Percentiles rank a stretch among this genome's conserved stretches.
These are phyloP conservation scores for Delia radicum DNA, from an alignment of 1,140 invertebrate species.

Conservation along the genomic window DNA sequence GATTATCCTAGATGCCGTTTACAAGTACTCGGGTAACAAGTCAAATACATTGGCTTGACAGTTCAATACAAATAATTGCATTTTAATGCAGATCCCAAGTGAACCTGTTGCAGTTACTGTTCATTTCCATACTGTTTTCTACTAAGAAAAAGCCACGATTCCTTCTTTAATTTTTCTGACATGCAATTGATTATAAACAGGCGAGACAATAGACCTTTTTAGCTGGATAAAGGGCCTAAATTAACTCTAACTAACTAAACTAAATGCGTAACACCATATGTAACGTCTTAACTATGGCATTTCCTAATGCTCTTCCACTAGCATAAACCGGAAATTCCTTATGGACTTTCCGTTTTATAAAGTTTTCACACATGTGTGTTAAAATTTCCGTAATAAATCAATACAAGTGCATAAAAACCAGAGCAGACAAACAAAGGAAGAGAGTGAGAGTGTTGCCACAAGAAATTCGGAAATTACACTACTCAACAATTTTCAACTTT, in stretches of 20 bases:
- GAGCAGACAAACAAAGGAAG: neutral
- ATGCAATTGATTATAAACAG: neutral
- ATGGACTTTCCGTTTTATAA: neutral
- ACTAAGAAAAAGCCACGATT: neutral
- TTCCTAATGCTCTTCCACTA: neutral
- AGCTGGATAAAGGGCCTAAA: neutral
- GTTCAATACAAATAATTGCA: conserved; percentile 1
- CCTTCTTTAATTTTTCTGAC: neutral
- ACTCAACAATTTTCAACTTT: no score
- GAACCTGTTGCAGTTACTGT: neutral
- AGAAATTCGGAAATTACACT: no score
- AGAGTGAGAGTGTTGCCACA: neutral
- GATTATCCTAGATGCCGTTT: neutral
- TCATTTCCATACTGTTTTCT: no score
- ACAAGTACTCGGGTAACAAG: neutral
- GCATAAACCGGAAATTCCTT: neutral
- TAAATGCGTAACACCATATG: conserved; percentile 20
- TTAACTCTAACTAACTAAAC: conserved; percentile 13
- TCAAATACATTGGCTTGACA: neutral
- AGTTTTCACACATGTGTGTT: conserved; percentile 2
- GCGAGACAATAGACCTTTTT: neutral
- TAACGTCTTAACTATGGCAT: conserved; percentile 4
- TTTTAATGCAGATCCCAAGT: neutral
- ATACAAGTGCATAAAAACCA: conserved; percentile 13
- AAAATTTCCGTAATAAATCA: neutral